A percentile compares a stretch with the other conserved stretches of the same genome.
phyloP scores from a whole-genome alignment of 1,140 invertebrate species.

The Carposina sasakii region DNA sequence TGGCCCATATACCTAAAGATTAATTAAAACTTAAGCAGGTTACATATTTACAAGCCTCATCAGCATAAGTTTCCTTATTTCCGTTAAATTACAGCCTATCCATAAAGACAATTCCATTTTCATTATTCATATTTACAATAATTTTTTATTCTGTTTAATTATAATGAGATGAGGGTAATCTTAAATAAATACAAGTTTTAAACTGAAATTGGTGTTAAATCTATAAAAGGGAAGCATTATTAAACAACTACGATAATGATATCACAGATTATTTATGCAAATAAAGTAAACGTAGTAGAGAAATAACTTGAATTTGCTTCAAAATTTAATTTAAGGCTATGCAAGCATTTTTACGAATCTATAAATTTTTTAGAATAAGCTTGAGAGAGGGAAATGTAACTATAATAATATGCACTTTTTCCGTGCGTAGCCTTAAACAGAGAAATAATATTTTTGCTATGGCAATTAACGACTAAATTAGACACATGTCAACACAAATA shows the following conservation, averaged over 20 bases:
- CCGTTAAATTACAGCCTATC: slow-evolving; percentile 11
- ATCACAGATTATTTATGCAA: slow-evolving; percentile 72
- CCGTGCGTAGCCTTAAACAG: too few species aligned
- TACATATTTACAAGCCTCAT: slow-evolving; percentile 60
- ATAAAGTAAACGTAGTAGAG: slow-evolving; percentile 37
- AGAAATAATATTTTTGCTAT: too few species aligned
- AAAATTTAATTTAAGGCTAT: slow-evolving; percentile 29
- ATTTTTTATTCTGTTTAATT: slow-evolving; percentile 16
- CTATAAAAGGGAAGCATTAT: slow-evolving; percentile 56
- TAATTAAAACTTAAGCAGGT: slow-evolving; percentile 1
- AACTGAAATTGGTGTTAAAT: slow-evolving; percentile 1
- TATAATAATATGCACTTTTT: too few species aligned
- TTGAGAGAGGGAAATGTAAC: too few species aligned
- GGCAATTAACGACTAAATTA: too few species aligned
- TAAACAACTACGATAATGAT: slow-evolving; percentile 66
- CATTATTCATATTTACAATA: slow-evolving; percentile 49
- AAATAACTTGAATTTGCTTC: slow-evolving; percentile 13
- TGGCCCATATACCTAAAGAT: background rate
- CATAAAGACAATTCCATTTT: slow-evolving; percentile 58
- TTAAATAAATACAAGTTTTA: slow-evolving; percentile 26
- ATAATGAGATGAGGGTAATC: too few species aligned
- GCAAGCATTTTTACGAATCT: too few species aligned
- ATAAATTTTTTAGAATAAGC: too few species aligned
- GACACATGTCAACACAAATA: too few species aligned
- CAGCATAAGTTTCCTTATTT: slow-evolving; percentile 16